These are phyloP conservation scores for Macrosteles quadrilineatus DNA, from an alignment of 1,140 invertebrate species.

Conservation along the genomic window DNA sequence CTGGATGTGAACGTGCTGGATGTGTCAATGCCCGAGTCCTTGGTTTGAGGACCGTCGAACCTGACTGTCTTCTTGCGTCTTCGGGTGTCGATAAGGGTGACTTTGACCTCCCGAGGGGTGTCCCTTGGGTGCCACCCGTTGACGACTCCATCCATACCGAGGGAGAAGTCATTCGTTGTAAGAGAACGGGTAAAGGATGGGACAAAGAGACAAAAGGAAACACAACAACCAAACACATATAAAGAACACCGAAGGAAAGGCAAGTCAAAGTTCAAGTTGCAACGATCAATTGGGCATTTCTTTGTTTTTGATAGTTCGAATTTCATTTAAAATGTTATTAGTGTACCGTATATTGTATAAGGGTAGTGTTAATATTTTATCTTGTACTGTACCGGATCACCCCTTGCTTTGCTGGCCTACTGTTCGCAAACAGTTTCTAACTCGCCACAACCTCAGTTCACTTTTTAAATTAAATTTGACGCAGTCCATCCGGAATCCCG, in stretches of 20 bases:
- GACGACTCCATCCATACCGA: neutral
- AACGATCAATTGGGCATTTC: neutral
- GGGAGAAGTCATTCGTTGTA: neutral
- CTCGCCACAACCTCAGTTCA: too few species aligned
- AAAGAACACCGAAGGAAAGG: constrained; percentile 34
- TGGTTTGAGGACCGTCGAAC: constrained; percentile 82
- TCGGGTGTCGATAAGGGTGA: constrained; percentile 56
- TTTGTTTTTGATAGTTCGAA: too few species aligned
- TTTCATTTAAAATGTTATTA: too few species aligned
- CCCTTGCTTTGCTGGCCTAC: too few species aligned
- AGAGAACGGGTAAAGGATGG: constrained; percentile 12
- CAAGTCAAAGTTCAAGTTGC: neutral
- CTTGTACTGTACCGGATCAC: too few species aligned
- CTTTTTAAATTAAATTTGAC: too few species aligned
- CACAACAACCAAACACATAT: constrained; percentile 32
- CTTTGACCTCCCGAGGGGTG: neutral
- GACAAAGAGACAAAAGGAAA: constrained; percentile 32
- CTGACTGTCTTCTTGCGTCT: constrained; percentile 62
- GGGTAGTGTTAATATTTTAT: too few species aligned
- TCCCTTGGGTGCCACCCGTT: constrained; percentile 25
- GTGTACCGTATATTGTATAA: too few species aligned
- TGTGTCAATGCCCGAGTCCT: constrained; percentile 94
- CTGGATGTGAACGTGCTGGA: constrained; percentile 94
- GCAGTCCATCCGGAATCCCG: too few species aligned
- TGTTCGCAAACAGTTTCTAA: too few species aligned